Evolutionary conservation across 2,113 vertebrate species (phyloP), one percentile per base, ranked within the genome.

Genomic region (Oncorhynchus nerka): DNA sequence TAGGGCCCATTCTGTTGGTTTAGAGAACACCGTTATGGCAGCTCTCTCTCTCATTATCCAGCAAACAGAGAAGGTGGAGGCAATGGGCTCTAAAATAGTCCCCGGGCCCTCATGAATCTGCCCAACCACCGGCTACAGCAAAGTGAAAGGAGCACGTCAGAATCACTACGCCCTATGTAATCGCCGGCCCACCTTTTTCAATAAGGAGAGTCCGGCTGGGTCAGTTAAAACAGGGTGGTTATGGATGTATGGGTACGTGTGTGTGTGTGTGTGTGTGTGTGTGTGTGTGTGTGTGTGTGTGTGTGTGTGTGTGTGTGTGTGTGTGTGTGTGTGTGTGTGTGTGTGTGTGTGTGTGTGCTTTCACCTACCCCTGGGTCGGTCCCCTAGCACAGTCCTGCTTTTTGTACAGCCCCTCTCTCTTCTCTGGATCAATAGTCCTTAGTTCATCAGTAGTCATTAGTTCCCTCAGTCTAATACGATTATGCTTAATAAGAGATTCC

Each of bases 1-100:
- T 88, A 89, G 65, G 76, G 83, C 83, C 78, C 81, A 67, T 79
- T 79, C 79, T 68, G 45, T 70, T 75, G 85, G 83, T 86, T 89
- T 88, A 74, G 79, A 24, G 68, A 34, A 1, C 34, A n/a, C 19
- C 84, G 83, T 79, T 83, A 51, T 81, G 76, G 82, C 82, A 78
- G 82, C 66, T 81, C 81, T 81, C 79, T 39, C 74, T 77, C 68
- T 34, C 75, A 74, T 84, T 87, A 77, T 5, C 39, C 39, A 45
- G 39, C 9, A 19, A 62, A 74, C 65, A 24, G 64, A 75, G 65
- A 65, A 84, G 85, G 84, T 86, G 75, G 73, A 61, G 76, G 77
- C 82, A 68, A 77, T 80, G 75, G 82, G 30, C 71, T 32, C 74
- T 83, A 39, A 87, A 88, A 83, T 20, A 30, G 73, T 68, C 76